Evolutionary conservation across 2,888 invertebrate species (phyloP).

Genomic region (Drosophila phalerata): DNA sequence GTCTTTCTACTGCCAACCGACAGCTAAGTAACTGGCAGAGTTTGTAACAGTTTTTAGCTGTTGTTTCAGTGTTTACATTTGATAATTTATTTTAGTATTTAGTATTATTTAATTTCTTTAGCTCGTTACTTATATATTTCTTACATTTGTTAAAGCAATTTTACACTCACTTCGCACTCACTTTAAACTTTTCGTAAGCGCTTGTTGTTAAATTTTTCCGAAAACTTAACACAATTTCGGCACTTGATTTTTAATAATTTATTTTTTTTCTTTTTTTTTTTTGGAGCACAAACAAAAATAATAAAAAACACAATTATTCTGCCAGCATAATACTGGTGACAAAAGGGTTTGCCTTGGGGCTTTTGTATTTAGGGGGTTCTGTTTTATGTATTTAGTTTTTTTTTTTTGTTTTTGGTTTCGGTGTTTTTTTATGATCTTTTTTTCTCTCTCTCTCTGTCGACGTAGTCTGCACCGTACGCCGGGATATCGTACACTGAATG

Average conservation of each 20-base stretch:
- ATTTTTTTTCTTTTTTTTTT: slow-evolving; percentile 1
- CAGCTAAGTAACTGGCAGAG: slow-evolving; percentile 6
- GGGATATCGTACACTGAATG: slow-evolving; percentile 84
- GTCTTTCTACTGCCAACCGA: slow-evolving; percentile 34
- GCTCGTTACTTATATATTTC: background rate
- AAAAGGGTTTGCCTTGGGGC: slow-evolving; percentile 34
- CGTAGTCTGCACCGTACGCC: slow-evolving; percentile 84
- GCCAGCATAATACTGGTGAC: background rate
- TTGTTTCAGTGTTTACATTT: slow-evolving; percentile 10
- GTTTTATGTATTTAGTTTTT: slow-evolving; percentile 5
- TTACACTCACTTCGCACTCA: slow-evolving; percentile 22
- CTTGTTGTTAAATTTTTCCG: background rate
- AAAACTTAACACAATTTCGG: slow-evolving; percentile 10
- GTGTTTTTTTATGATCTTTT: slow-evolving; percentile 14
- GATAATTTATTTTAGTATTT: background rate
- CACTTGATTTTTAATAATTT: slow-evolving; percentile 23
- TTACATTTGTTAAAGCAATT: slow-evolving; percentile 45
- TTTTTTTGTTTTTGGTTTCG: slow-evolving; percentile 8
- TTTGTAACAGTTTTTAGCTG: slow-evolving; percentile 15
- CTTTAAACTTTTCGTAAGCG: slow-evolving; percentile 17
- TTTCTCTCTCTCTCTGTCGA: slow-evolving; percentile 34
- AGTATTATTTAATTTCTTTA: background rate
- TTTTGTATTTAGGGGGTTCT: slow-evolving; percentile 9
- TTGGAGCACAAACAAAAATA: slow-evolving; percentile 55
- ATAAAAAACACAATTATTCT: slow-evolving; percentile 54